Base-by-base conservation (phyloP, 2,113 vertebrate genomes). In the Raja brachyura region DNA sequence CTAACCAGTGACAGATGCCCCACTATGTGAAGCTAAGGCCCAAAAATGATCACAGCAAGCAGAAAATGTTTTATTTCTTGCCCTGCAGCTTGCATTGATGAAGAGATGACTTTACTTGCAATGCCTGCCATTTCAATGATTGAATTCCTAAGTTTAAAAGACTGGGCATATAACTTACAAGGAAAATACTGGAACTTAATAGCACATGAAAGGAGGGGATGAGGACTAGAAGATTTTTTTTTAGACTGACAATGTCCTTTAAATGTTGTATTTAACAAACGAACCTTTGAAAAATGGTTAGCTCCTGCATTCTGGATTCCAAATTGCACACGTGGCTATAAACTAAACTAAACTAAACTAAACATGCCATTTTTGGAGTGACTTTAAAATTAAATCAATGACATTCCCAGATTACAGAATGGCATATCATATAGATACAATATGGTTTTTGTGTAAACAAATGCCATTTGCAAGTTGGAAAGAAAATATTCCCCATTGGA, bases 401-500 rank as follows among this genome's bases (percentile, higher is more conserved):
- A 63, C 63, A 56, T 88, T 59, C 83, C 59, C 16, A 88, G 31
- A 59, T 88, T 66, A 31, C 59, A 63, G 83, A 66, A 63, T 88
- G 63, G 31, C 83, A 63, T 14, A 88, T 63, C 18, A 63, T 66
- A 88, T 2, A 18, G 59, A 28, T 88, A 88, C 83, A 88, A 88
- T 88, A 88, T 59, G n/a, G 83, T 88, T 59, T 88, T 88, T 88
- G 83, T 88, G 83, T 31, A 31, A 88, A 88, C 28, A 88, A 63
- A 88, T 88, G 83, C n/a, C 83, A 88, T 66, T n/a, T 88, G 59
- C n/a, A 63, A 88, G 83, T 88, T 88, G 59, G 83, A 88, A 88
- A 59, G 59, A 88, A 48, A 88, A 88, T n/a, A 66, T 61, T 88
- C 14, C 11, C 83, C 63, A 88, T 88, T 88, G 83, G 83, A 88